These are phyloP conservation scores for Drosophila anomelani DNA, from an alignment of 2,888 invertebrate species.

Conservation along the genomic window DNA sequence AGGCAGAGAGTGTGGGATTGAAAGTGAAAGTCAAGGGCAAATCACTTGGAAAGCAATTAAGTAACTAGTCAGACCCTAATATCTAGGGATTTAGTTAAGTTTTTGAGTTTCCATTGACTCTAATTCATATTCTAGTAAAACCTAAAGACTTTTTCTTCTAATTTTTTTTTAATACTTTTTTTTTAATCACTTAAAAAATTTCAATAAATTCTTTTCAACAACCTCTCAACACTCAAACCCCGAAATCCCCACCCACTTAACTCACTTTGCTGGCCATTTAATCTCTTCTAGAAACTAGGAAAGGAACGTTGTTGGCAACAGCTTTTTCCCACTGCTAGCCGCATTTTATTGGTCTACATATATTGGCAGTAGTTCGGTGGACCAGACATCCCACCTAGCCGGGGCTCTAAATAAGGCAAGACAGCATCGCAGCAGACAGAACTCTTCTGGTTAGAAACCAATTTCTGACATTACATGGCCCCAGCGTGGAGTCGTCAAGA, in stretches of 20 bases:
- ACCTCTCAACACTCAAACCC: slow-evolving; percentile 11
- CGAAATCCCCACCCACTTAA: slow-evolving; percentile 9
- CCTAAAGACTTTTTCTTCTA: not conserved
- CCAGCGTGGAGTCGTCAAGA: slow-evolving; percentile 4
- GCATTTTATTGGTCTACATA: slow-evolving; percentile 39
- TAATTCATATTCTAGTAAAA: not conserved
- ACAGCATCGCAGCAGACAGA: slow-evolving; percentile 26
- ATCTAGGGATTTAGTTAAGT: no score
- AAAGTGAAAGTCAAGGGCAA: slow-evolving; percentile 24
- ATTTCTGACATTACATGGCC: slow-evolving; percentile 33
- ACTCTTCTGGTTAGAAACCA: slow-evolving; percentile 33
- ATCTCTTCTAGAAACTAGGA: slow-evolving; percentile 5
- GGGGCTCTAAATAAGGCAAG: slow-evolving; percentile 46
- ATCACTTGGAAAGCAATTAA: not conserved
- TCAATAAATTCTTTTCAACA: slow-evolving; percentile 1
- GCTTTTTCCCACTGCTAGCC: slow-evolving; percentile 32
- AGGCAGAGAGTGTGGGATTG: not conserved
- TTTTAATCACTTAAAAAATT: not conserved
- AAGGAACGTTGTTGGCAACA: slow-evolving; percentile 1
- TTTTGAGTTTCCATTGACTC: not conserved
- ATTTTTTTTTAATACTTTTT: not conserved
- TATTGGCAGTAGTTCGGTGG: slow-evolving; percentile 11
- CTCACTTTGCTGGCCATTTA: slow-evolving; percentile 8
- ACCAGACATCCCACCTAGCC: slow-evolving; percentile 31
- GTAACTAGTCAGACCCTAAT: not conserved